phyloP scores from a whole-genome alignment of 1,140 invertebrate genomes.

The Pentalonia nigronervosa region DNA sequence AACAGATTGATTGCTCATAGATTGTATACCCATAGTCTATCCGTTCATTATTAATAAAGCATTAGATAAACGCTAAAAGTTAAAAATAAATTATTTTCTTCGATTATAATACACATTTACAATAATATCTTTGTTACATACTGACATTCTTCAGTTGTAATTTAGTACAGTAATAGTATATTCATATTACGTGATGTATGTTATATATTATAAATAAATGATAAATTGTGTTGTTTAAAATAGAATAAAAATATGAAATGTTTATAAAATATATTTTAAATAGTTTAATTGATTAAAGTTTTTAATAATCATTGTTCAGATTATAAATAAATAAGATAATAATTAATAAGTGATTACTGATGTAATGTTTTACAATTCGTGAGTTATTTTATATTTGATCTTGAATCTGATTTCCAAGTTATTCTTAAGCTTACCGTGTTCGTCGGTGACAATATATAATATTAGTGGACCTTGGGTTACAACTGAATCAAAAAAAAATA shows the following conservation, averaged over 20 bases:
- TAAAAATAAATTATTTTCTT: not conserved
- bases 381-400: not conserved
- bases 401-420: conserved; percentile 18
- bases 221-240: not conserved
- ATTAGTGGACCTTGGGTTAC: no score
- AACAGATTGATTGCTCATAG: not conserved
- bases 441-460: not conserved
- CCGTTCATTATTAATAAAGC: not conserved
- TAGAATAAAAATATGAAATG: not conserved
- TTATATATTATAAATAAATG: not conserved
- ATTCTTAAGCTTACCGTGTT: not conserved
- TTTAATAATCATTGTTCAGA: no score
- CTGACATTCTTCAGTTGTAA: not conserved
- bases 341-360: not conserved
- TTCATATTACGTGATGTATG: no score
- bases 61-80: conserved; percentile 10
- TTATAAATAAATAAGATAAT: not conserved
- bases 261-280: not conserved
- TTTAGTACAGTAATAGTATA: no score
- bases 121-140: not conserved
- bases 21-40: not conserved
- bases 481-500: no score
- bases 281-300: not conserved
- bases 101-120: not conserved
- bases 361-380: not conserved